Evolutionary conservation across 2,113 vertebrate genomes (phyloP), one percentile per base, ranked within the genome.

Genomic region (Aegypius monachus): DNA sequence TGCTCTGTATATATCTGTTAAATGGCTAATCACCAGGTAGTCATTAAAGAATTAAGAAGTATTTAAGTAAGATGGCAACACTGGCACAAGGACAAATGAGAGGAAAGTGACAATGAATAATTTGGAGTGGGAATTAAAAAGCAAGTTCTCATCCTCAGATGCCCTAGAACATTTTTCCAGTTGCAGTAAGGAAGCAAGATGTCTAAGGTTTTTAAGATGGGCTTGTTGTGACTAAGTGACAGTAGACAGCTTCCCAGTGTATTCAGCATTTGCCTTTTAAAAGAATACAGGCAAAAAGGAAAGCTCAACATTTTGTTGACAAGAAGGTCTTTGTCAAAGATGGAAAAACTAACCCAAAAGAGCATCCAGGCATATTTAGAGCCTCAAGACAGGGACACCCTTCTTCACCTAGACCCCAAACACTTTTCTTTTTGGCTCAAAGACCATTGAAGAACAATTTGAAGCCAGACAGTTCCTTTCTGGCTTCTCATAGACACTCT

Each of bases 1-100:
- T 0, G 0, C 42, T 90, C 67, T 70, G 19, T 70, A 53, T 73
- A 0, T 47, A 55, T 47, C 58, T 86, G 25, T 83, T 77, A 70
- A 86, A 70, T 73, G 72, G 42, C 42, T 92, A 83, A 88, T 77
- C 83, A 88, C 45, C n/a, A 78, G 55, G 58, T 77, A 94, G 42
- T 95, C 72, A 93, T 70, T 95, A 88, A 77, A 73, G 43, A 92
- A 91, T 72, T 89, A 89, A 40, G 77, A 62, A 45, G 43, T 86
- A 26, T 67, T 67, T 85, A 68, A 94, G 25, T 80, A 58, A 79
- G 68, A 45, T 82, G 50, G 59, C 34, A 45, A 68, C 20, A 42
- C 31, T 92, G 55, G 17, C 34, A 83, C 20, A 52, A 91, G 67
- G 32, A 73, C n/a, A 68, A 88, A 75, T 63, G 61, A 71, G 29